Evolutionary conservation across 35 echinoderm and acorn worm genomes (phyloP), one percentile per base, ranked within the genome.

Genomic region (Diadema setosum): DNA sequence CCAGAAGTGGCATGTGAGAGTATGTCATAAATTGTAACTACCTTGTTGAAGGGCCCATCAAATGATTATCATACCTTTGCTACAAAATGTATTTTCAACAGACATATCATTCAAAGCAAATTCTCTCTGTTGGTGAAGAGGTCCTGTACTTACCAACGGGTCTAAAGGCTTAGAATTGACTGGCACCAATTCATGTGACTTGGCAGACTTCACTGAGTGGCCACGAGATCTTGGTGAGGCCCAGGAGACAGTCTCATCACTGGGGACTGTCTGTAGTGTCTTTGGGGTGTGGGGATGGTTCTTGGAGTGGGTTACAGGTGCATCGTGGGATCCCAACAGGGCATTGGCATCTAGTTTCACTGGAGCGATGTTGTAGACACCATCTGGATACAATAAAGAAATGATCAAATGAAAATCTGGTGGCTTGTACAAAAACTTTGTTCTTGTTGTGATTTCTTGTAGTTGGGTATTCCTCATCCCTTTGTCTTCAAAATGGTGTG

Each of bases 111-210:
- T n/a, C n/a, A n/a, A n/a, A n/a, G n/a, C n/a, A n/a, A n/a, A n/a
- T n/a, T n/a, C n/a, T n/a, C n/a, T n/a, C n/a, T n/a, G n/a, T n/a
- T n/a, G n/a, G n/a, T n/a, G n/a, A n/a, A n/a, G n/a, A n/a, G n/a
- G n/a, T 4, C 1, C 23, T 42, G 16, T 46, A 97, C 94, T 93
- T 57, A 97, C 94, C 46, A 97, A 61, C 24, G 94, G 94, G 41
- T 97, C 94, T 0, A 85, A 75, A 42, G 52, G 85, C 49, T 93
- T 97, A 34, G 44, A 34, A 18, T 41, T 44, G 45, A 97, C 81
- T 2, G 90, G 90, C 37, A 93, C 94, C 14, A 97, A 60, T 63
- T 58, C 59, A 4, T 81, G 70, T 15, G 75, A 90, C 27, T 87
- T 95, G 45, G 39, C 70, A 11, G 94, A 97, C 46, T 97, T 97